Evolutionary conservation across 2,888 invertebrate genomes (phyloP).

Genomic region (Mimumesa dahlbomi): DNA sequence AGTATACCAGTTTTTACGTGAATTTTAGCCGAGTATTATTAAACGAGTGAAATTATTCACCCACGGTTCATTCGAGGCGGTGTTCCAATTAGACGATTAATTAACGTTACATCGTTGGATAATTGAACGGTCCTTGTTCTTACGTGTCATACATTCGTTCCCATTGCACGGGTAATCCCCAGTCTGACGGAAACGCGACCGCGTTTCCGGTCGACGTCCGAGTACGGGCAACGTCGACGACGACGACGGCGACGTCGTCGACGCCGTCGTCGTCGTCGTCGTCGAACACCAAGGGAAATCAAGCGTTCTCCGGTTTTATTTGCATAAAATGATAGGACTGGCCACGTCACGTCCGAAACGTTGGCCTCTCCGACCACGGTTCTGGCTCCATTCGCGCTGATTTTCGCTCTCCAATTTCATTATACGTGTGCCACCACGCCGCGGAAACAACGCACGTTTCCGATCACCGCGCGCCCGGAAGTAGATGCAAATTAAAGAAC

Average conservation of each 20-base stretch:
- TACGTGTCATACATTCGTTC: slow-evolving; percentile 1
- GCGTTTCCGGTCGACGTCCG: slow-evolving; percentile 44
- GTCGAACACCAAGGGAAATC: slow-evolving; percentile 78
- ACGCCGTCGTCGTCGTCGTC: slow-evolving; percentile 26
- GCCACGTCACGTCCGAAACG: slow-evolving; percentile 73
- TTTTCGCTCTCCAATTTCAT: slow-evolving; percentile 64
- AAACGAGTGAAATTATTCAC: too few relatives aligned
- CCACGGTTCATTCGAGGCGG: too few relatives aligned
- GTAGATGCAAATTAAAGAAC: slow-evolving; percentile 56
- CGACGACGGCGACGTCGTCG: slow-evolving; percentile 15
- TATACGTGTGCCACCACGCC: slow-evolving; percentile 44
- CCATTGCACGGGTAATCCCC: slow-evolving; percentile 24
- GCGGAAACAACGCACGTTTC: slow-evolving; percentile 51
- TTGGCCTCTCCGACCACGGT: slow-evolving; percentile 39
- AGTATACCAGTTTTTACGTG: too few relatives aligned
- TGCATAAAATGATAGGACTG: slow-evolving; percentile 80
- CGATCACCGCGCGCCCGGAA: slow-evolving; percentile 56
- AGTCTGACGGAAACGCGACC: slow-evolving; percentile 10
- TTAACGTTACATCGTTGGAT: too few relatives aligned
- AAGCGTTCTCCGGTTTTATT: slow-evolving; percentile 77
- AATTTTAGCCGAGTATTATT: too few relatives aligned
- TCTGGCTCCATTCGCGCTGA: slow-evolving; percentile 42
- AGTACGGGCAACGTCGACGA: slow-evolving; percentile 7
- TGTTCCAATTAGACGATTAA: too few relatives aligned
- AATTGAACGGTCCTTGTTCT: too few relatives aligned